phyloP scores from a whole-genome alignment of 2,797 vertebrate genomes.

The Vespertilio murinus region DNA sequence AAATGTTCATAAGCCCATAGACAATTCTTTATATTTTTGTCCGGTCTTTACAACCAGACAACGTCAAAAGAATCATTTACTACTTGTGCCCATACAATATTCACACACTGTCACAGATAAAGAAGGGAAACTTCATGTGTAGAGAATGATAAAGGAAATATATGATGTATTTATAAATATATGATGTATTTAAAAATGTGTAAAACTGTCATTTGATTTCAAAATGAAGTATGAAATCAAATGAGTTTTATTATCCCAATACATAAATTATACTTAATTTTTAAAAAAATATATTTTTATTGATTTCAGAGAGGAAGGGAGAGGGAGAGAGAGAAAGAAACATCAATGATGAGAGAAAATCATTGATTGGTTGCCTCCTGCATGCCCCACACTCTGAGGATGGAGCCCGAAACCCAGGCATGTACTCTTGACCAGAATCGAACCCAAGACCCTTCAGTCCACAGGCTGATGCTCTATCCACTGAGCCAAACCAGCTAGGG shows the following conservation, averaged over 20 bases:
- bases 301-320: too few relatives aligned
- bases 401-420: too few relatives aligned
- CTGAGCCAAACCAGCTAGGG: too few relatives aligned
- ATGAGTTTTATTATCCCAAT: constrained; percentile 27
- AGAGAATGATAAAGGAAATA: constrained; percentile 5
- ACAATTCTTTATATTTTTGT: neutral
- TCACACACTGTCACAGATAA: neutral
- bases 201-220: neutral
- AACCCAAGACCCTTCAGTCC: too few relatives aligned
- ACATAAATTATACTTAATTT: constrained; percentile 3
- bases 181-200: neutral
- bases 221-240: constrained; percentile 25
- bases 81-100: neutral
- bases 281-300: too few relatives aligned
- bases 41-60: neutral
- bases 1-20: constrained; percentile 1
- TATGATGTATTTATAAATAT: neutral
- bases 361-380: too few relatives aligned
- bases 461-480: too few relatives aligned
- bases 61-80: neutral
- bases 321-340: too few relatives aligned
- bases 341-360: too few relatives aligned
- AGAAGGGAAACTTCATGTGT: neutral
- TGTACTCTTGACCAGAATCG: too few relatives aligned
- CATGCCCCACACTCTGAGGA: too few relatives aligned